Conservation (phyloP, 2,888 invertebrate genomes). For the Xylota segnis region DNA sequence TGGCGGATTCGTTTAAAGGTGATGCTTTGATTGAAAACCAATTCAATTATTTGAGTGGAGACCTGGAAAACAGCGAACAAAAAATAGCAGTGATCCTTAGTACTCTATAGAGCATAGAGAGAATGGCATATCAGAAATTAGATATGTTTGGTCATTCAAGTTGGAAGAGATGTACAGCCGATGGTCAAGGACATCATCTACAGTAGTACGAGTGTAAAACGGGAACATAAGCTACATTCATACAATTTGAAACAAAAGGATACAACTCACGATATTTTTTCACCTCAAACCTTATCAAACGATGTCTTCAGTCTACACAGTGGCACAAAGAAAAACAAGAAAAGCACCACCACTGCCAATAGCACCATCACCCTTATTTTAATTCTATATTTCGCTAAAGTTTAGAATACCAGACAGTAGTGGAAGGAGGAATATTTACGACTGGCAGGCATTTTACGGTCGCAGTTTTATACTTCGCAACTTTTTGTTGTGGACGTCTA, state of each 20-base stretch:
- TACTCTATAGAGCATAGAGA: neutral
- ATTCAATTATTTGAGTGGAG: neutral
- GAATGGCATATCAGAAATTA: too few species aligned
- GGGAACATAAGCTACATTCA: too few species aligned
- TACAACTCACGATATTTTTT: neutral
- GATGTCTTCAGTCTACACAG: neutral
- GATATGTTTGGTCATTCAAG: too few species aligned
- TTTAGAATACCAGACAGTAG: constrained; percentile 39
- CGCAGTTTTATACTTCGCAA: constrained; percentile 33
- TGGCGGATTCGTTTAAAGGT: neutral
- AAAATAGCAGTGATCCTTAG: neutral
- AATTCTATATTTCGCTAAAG: neutral
- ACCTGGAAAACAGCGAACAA: neutral
- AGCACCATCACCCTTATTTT: neutral
- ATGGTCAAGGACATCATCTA: too few species aligned
- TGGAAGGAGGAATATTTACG: constrained; percentile 42
- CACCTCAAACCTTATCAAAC: neutral
- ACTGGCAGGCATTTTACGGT: constrained; percentile 47
- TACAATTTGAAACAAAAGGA: neutral
- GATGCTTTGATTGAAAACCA: neutral
- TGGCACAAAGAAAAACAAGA: constrained; percentile 17
- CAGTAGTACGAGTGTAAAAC: too few species aligned
- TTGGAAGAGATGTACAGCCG: neutral
- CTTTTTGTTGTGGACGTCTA: constrained; percentile 31
- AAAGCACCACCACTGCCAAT: neutral